Conservation (phyloP, 2,797 vertebrate genomes). For the Bufotes viridis region DNA sequence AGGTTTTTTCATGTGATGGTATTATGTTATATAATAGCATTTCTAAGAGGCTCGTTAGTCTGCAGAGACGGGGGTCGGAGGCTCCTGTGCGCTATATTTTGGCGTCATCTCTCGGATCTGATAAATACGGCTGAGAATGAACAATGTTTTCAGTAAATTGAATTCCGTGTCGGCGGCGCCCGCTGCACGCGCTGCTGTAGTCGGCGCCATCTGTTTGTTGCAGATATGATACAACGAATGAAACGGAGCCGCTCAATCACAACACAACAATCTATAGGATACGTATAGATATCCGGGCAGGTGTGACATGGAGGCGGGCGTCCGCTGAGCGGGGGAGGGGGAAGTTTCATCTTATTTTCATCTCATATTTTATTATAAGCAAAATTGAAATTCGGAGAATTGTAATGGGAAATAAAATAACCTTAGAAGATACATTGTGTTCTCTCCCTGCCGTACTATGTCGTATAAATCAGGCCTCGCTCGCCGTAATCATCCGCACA, state of each 20-base stretch:
- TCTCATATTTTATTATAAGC: conserved; percentile 1
- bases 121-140: not conserved
- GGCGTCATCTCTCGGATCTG: not conserved
- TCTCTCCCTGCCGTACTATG: not conserved
- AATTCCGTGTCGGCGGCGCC: not conserved
- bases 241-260: not conserved
- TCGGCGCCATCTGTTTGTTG: not conserved
- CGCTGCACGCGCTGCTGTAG: not conserved
- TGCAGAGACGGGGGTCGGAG: not conserved
- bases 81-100: not conserved
- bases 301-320: not conserved
- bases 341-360: not conserved
- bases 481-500: not conserved
- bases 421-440: not conserved
- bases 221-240: conserved; percentile 3
- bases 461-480: not conserved
- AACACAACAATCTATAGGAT: not conserved
- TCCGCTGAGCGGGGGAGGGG: not conserved
- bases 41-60: not conserved
- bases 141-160: conserved; percentile 25
- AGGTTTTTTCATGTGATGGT: not conserved
- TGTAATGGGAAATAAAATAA: conserved; percentile 6
- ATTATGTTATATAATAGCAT: not conserved
- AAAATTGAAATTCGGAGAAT: conserved; percentile 19
- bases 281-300: not conserved